Evolutionary conservation across 2,113 vertebrate species (phyloP), one percentile per base, ranked within the genome.

Genomic region (Lepus timidus): DNA sequence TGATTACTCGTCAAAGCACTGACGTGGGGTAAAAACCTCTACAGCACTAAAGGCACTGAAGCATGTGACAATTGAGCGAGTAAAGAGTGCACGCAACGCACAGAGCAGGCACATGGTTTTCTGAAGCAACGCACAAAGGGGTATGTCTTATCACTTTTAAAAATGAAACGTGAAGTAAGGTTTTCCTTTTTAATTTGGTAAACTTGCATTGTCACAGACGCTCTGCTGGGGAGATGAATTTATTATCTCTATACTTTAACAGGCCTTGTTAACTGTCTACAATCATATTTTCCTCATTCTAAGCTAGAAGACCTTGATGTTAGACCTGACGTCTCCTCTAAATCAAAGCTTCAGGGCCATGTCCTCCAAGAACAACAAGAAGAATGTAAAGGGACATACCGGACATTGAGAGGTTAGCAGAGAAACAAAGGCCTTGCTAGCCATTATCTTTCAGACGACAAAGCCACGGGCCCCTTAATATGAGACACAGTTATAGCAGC

Each of bases 171-270:
- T 20, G 11, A 94, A 82, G 33, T 23, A 31, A 91, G 33, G 61
- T 51, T 84, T 62, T 89, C 75, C 19, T 88, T 78, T 94, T 71
- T 29, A 52, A 55, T 74, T 90, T 93, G 87, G 62, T 85, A 61
- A 93, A 74, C 16, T 85, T 85, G 39, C 11, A 62, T 74, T 39
- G 89, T 62, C 31, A 51, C 5, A 76, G 52, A 36, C 14, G 68
- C 10, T 19, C 52, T n/a, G 6, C 73, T 23, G 10, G 9, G 10
- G 29, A 68, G 19, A 25, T 19, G 39, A 79, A 91, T 61, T 75
- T 64, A 65, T 79, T 10, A n/a, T 51, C 49, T 83, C 7, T 49
- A 49, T 44, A n/a, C 22, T 61, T 39, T 29, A 78, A 51, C 49
- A 92, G 36, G 11, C 73, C 70, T 92, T 93, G n/a, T 71, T 75